These are phyloP conservation scores for Alcedo atthis DNA, from an alignment of 2,797 vertebrate species.

Conservation along the genomic window DNA sequence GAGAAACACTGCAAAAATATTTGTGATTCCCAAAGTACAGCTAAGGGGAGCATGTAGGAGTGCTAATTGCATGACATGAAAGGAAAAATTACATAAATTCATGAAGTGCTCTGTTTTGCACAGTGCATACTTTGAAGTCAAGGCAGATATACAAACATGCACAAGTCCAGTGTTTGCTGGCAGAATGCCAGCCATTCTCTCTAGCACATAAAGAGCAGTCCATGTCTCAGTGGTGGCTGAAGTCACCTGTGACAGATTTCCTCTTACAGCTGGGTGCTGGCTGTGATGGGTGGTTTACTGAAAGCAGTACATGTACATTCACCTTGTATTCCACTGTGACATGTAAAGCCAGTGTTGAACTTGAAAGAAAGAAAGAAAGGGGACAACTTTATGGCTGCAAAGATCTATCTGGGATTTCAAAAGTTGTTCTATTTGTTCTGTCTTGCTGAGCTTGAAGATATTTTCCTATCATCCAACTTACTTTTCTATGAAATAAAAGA, in stretches of 20 bases:
- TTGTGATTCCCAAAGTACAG: slow-evolving; percentile 55
- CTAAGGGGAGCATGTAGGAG: slow-evolving; percentile 61
- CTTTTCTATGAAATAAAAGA: not conserved
- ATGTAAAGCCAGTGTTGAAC: not conserved
- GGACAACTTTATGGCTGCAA: not conserved
- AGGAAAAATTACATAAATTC: slow-evolving; percentile 20
- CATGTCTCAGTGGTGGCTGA: not conserved
- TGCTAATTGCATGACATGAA: slow-evolving; percentile 50
- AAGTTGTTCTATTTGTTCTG: not conserved
- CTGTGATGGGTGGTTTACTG: not conserved
- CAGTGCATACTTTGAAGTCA: not conserved
- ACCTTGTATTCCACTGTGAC: not conserved
- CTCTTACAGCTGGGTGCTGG: not conserved
- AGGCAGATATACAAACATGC: not conserved
- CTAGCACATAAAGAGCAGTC: not conserved
- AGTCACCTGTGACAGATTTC: not conserved
- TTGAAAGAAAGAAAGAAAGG: not conserved
- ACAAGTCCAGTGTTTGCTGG: not conserved
- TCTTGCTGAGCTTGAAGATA: not conserved
- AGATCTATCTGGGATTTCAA: not conserved
- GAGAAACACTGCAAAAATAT: slow-evolving; percentile 63
- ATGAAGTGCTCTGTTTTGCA: not conserved
- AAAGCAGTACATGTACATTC: not conserved
- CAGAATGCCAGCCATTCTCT: not conserved
- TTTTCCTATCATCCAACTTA: not conserved